Evolutionary conservation across 2,888 invertebrate species (phyloP).

Genomic region (Megastigmus dorsalis): DNA sequence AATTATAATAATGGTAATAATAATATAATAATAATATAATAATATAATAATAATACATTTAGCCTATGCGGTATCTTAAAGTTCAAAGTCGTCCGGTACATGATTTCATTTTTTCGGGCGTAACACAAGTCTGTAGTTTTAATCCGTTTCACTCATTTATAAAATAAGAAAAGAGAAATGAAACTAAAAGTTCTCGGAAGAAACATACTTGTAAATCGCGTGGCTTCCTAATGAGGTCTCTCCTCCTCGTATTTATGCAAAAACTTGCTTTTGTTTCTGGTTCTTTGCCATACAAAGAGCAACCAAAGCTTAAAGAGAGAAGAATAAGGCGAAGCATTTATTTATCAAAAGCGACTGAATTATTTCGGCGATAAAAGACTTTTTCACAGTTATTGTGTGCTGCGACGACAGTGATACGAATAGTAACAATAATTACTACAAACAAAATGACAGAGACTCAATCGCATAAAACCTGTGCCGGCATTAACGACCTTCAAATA

Average conservation of each 20-base stretch:
- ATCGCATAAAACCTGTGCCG: conserved; percentile 28
- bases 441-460: conserved; percentile 35
- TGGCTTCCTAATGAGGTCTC: background rate
- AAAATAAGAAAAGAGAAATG: conserved; percentile 34
- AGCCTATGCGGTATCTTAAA: conserved; percentile 68
- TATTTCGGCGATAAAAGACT: conserved; percentile 31
- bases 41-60: conserved; percentile 68
- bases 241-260: background rate
- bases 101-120: conserved; percentile 19
- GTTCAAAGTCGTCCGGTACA: conserved; percentile 58
- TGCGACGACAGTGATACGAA: conserved; percentile 38
- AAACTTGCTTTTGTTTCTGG: background rate
- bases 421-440: conserved; percentile 48
- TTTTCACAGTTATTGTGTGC: conserved; percentile 19
- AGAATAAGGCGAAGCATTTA: conserved; percentile 32
- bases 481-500: conserved; percentile 13
- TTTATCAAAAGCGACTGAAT: conserved; percentile 38
- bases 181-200: conserved; percentile 15
- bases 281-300: conserved; percentile 16
- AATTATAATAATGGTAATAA: conserved; percentile 55
- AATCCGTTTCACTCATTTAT: conserved; percentile 30
- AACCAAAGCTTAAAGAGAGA: conserved; percentile 20
- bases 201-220: conserved; percentile 19
- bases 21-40: conserved; percentile 54
- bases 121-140: conserved; percentile 22